These are phyloP conservation scores for Xiphophorus birchmanni DNA, from an alignment of 2,797 vertebrate species.

Conservation along the genomic window DNA sequence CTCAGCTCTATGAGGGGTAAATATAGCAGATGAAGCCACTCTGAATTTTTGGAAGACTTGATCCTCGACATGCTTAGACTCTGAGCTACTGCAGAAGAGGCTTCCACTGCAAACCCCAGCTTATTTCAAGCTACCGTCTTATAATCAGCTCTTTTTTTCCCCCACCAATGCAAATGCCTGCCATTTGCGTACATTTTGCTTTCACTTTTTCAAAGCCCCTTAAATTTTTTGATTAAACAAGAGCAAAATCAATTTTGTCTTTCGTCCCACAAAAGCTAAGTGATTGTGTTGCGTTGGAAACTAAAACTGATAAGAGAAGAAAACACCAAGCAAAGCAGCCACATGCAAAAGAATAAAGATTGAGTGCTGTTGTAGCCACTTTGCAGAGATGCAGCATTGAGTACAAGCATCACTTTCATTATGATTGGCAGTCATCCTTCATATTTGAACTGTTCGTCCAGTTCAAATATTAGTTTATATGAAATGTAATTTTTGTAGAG, in stretches of 20 bases:
- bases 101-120: constrained; percentile 43
- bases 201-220: constrained; percentile 60
- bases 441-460: no score
- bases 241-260: constrained; percentile 72
- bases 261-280: constrained; percentile 62
- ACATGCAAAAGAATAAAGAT: constrained; percentile 31
- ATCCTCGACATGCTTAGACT: constrained; percentile 58
- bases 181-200: constrained; percentile 39
- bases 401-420: no score
- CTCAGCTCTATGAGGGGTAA: constrained; percentile 44
- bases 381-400: neutral
- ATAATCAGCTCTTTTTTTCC: constrained; percentile 41
- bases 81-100: constrained; percentile 19
- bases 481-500: neutral
- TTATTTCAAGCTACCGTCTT: neutral
- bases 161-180: constrained; percentile 41
- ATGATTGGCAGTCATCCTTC: no score
- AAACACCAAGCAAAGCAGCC: constrained; percentile 29
- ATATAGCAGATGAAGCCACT: constrained; percentile 58
- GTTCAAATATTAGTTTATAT: neutral
- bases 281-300: constrained; percentile 65
- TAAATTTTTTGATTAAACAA: constrained; percentile 66
- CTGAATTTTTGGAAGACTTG: constrained; percentile 66
- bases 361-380: constrained; percentile 29
- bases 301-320: constrained; percentile 35